Conservation (phyloP, 2,888 invertebrate genomes). For the Dasysyrphus albostriatus region DNA sequence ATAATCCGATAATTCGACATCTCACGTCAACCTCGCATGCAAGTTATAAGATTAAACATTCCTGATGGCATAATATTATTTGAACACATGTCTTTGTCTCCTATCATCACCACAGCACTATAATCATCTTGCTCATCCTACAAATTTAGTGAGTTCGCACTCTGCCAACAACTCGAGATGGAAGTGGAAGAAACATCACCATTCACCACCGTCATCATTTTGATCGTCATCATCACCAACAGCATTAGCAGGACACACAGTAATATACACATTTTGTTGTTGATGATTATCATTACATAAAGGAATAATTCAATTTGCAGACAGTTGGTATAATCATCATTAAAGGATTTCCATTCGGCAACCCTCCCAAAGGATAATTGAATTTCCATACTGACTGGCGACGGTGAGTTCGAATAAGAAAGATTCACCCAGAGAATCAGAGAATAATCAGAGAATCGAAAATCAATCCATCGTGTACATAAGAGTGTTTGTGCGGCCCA, state of each 20-base stretch:
- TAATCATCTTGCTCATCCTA: conserved; percentile 23
- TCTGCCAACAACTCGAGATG: conserved; percentile 64
- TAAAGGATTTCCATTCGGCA: conserved; percentile 82
- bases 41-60: conserved; percentile 66
- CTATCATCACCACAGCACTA: conserved; percentile 21
- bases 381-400: conserved; percentile 76
- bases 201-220: conserved; percentile 36
- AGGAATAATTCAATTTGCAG: conserved; percentile 84
- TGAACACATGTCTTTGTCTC: conserved; percentile 69
- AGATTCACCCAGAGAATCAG: conserved; percentile 70
- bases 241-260: conserved; percentile 56
- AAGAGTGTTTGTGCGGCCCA: conserved; percentile 40
- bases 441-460: conserved; percentile 50
- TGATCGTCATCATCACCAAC: conserved; percentile 34
- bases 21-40: conserved; percentile 41
- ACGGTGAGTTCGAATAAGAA: conserved; percentile 56
- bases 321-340: conserved; percentile 84
- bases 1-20: conserved; percentile 66
- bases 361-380: conserved; percentile 76
- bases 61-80: conserved; percentile 59
- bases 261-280: conserved; percentile 64
- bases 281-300: conserved; percentile 79
- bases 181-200: conserved; percentile 71
- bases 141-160: conserved; percentile 54
- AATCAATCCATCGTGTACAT: conserved; percentile 55